phyloP scores from a whole-genome alignment of 2,888 invertebrate genomes.

The Drosophila prostipennis region DNA sequence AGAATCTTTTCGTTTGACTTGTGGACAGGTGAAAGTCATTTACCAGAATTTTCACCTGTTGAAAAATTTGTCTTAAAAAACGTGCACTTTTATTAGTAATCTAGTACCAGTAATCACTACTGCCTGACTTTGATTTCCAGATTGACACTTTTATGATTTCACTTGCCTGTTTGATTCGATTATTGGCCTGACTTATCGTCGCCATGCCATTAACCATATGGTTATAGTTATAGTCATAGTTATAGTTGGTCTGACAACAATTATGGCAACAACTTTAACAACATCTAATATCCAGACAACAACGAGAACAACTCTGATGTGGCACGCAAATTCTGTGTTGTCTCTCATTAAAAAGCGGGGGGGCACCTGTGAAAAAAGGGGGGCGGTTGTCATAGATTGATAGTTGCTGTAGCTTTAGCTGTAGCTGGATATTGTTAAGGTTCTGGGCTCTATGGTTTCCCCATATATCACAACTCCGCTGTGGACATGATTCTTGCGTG shows the following conservation, averaged over 20 bases:
- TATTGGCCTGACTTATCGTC: conserved; percentile 18
- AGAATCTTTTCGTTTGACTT: neutral
- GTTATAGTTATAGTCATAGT: conserved; percentile 1
- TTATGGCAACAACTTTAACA: conserved; percentile 40
- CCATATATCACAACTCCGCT: conserved; percentile 3
- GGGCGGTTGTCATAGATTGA: conserved; percentile 29
- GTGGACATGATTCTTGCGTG: conserved; percentile 42
- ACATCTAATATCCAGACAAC: conserved; percentile 33
- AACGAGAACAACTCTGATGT: conserved; percentile 32
- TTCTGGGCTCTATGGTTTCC: neutral
- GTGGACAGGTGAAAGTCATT: conserved; percentile 31
- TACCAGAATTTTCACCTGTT: conserved; percentile 14
- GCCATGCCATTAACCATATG: conserved; percentile 23
- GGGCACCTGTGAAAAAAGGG: conserved; percentile 29
- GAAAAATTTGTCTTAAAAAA: neutral
- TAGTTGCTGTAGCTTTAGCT: conserved; percentile 17
- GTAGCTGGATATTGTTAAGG: conserved; percentile 5
- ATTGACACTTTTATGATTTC: conserved; percentile 28
- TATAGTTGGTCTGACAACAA: conserved; percentile 35
- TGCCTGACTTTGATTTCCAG: neutral
- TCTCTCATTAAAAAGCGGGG: conserved; percentile 70
- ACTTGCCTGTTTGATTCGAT: conserved; percentile 16
- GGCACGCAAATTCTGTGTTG: conserved; percentile 83
- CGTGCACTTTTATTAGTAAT: neutral
- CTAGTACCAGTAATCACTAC: neutral